Evolutionary conservation across 2,797 vertebrate genomes (phyloP).

Genomic region (Garrulus glandarius): DNA sequence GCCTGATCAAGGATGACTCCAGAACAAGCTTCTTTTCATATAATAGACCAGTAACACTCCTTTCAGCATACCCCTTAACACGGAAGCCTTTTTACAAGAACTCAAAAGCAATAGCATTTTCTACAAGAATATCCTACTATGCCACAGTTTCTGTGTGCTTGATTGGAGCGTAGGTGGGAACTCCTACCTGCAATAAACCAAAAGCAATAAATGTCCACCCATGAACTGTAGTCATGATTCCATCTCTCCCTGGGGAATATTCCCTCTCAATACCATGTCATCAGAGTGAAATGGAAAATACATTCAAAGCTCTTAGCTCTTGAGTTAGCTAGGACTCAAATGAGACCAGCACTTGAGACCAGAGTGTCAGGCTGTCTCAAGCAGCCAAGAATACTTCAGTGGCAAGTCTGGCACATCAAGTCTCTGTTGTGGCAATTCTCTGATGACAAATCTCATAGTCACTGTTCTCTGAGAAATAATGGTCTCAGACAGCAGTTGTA

Average conservation of each 20-base stretch:
- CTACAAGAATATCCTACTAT: neutral
- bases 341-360: neutral
- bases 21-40: neutral
- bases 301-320: neutral
- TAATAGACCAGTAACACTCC: neutral
- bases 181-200: constrained; percentile 6
- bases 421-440: neutral
- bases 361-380: neutral
- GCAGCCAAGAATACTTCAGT: neutral
- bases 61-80: neutral
- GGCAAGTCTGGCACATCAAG: neutral
- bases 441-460: neutral
- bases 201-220: constrained; percentile 27
- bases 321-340: neutral
- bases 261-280: neutral
- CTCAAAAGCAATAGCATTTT: neutral
- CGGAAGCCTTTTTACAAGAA: neutral
- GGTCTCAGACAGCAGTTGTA: neutral
- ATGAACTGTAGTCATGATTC: constrained; percentile 13
- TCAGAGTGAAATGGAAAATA: neutral
- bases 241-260: neutral
- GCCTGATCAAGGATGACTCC: neutral
- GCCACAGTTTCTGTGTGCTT: neutral
- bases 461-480: neutral
- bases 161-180: neutral